phyloP scores from a whole-genome alignment of 1,140 invertebrate genomes.

The Brachionus rubens region DNA sequence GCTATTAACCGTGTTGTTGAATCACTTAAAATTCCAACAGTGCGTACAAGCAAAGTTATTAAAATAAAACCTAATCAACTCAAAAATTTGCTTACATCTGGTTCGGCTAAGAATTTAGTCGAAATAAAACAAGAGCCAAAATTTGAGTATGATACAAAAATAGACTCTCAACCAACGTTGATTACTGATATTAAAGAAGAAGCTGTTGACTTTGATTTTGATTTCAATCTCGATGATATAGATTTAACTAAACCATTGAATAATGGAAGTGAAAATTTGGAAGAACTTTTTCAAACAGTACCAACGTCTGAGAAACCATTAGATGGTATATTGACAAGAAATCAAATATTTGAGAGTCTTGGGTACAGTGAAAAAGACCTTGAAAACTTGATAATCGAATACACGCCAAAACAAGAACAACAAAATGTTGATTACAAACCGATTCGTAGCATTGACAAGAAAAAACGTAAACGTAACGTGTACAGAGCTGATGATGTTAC shows the following conservation, averaged over 20 bases:
- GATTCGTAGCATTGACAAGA: background rate
- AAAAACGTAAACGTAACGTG: background rate
- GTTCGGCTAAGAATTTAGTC: background rate
- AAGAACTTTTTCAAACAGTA: background rate
- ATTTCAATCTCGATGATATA: slow-evolving; percentile 23
- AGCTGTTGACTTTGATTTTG: slow-evolving; percentile 18
- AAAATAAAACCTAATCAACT: slow-evolving; percentile 7
- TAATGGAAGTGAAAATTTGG: background rate
- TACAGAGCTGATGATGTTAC: slow-evolving; percentile 34
- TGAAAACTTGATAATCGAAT: slow-evolving; percentile 1
- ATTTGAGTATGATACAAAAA: background rate
- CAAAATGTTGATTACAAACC: background rate
- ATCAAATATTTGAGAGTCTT: slow-evolving; percentile 32
- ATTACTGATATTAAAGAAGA: slow-evolving; percentile 20
- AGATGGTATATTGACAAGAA: background rate
- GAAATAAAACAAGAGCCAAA: slow-evolving; percentile 14
- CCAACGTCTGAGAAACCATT: background rate
- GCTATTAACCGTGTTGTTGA: background rate
- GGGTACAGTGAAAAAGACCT: slow-evolving; percentile 38
- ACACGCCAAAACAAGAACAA: slow-evolving; percentile 9
- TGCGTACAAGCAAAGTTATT: slow-evolving; percentile 13
- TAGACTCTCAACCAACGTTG: background rate
- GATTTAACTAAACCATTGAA: slow-evolving; percentile 24
- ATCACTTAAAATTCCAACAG: slow-evolving; percentile 15
- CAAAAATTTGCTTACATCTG: background rate